These are phyloP conservation scores for Cebidichthys violaceus DNA, from an alignment of 2,113 vertebrate species.

Conservation along the genomic window DNA sequence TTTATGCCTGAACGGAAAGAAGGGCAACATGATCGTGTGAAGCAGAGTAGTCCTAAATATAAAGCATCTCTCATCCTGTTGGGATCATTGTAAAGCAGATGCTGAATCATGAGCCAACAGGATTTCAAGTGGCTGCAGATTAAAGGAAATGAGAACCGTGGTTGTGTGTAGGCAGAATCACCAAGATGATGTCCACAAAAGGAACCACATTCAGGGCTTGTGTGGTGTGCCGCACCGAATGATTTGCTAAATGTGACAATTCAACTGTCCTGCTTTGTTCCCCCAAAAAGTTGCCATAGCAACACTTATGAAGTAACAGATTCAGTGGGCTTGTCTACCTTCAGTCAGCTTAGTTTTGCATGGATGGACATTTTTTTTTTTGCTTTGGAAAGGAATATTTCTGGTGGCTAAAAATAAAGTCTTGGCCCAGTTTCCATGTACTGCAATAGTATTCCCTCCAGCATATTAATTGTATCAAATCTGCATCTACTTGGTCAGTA, in stretches of 20 bases:
- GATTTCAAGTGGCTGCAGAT: slow-evolving; percentile 38
- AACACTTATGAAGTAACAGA: slow-evolving; percentile 55
- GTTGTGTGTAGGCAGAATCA: slow-evolving; percentile 33
- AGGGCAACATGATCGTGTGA: background rate
- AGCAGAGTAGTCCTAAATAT: background rate
- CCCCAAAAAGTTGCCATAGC: slow-evolving; percentile 63
- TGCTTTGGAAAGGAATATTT: slow-evolving; percentile 47
- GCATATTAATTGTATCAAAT: slow-evolving; percentile 19
- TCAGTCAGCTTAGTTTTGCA: slow-evolving; percentile 11
- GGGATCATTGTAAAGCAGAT: slow-evolving; percentile 26
- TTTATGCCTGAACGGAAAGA: slow-evolving; percentile 84
- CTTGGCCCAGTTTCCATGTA: slow-evolving; percentile 57
- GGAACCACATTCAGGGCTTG: slow-evolving; percentile 23
- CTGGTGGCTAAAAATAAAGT: slow-evolving; percentile 48
- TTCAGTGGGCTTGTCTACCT: slow-evolving; percentile 7
- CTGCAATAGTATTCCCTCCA: slow-evolving; percentile 21
- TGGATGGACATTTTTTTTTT: slow-evolving; percentile 10
- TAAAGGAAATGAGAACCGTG: slow-evolving; percentile 39
- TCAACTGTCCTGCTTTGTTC: slow-evolving; percentile 49
- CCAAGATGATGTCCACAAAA: slow-evolving; percentile 26
- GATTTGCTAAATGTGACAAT: slow-evolving; percentile 39
- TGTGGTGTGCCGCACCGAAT: slow-evolving; percentile 27
- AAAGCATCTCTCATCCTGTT: slow-evolving; percentile 10
- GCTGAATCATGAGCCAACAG: slow-evolving; percentile 27
- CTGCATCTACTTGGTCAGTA: background rate